Evolutionary conservation across 2,888 invertebrate species (phyloP).

Genomic region (Thymelicus lineola): DNA sequence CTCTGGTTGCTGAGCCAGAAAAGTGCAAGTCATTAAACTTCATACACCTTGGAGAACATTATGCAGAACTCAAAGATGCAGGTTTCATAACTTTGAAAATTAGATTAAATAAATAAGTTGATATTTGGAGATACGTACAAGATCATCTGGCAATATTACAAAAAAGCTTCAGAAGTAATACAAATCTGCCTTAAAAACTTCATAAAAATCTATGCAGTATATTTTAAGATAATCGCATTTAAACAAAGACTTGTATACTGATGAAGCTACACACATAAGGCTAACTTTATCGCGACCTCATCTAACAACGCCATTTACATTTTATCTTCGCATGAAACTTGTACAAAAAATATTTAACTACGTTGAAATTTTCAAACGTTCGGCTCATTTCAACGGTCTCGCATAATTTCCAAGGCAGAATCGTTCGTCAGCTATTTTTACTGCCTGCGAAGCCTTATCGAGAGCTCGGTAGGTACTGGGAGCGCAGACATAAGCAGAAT

Average conservation of each 20-base stretch:
- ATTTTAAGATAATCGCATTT: neutral
- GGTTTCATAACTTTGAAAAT: no score
- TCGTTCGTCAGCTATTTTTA: slow-evolving; percentile 69
- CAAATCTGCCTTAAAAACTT: neutral
- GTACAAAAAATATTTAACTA: slow-evolving; percentile 18
- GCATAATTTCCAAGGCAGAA: slow-evolving; percentile 61
- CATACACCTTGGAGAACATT: no score
- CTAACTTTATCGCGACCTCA: neutral
- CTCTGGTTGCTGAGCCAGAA: no score
- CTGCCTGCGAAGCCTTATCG: slow-evolving; percentile 67
- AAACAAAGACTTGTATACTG: neutral
- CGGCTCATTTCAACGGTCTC: slow-evolving; percentile 42
- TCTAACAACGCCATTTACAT: slow-evolving; percentile 21
- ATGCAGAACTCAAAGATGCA: no score
- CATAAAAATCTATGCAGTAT: neutral
- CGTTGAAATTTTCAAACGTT: slow-evolving; percentile 37
- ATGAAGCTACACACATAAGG: neutral
- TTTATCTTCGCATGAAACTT: slow-evolving; percentile 21
- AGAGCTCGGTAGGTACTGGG: slow-evolving; percentile 58
- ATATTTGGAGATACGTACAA: no score
- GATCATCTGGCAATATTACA: no score
- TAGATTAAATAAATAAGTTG: no score
- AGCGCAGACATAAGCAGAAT: slow-evolving; percentile 52
- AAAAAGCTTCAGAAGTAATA: no score
- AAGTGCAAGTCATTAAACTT: no score